phyloP scores from a whole-genome alignment of 2,888 invertebrate species.

The Hypsopygia costalis region DNA sequence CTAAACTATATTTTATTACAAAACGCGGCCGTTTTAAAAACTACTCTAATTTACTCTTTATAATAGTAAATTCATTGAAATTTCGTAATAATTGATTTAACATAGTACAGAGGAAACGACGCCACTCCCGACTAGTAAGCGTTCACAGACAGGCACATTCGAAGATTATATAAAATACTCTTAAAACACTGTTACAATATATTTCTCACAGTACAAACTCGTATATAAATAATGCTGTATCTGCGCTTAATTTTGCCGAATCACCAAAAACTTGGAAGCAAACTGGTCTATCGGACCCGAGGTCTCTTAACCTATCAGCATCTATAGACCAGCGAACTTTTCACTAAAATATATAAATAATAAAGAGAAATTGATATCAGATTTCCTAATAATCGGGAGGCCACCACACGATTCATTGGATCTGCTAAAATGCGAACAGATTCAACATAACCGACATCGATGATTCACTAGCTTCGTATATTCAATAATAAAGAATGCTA shows the following conservation, averaged over 20 bases:
- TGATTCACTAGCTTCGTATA: conserved; percentile 22
- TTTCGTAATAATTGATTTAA: conserved; percentile 8
- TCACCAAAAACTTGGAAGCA: conserved; percentile 44
- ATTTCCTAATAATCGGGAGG: conserved; percentile 25
- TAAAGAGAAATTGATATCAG: conserved; percentile 23
- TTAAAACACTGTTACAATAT: conserved; percentile 30
- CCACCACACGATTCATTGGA: conserved; percentile 34
- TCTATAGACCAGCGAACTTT: conserved; percentile 20
- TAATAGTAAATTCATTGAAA: conserved; percentile 16
- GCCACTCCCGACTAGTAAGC: conserved; percentile 32
- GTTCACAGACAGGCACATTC: conserved; percentile 49
- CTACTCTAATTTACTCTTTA: conserved; percentile 6
- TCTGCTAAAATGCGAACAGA: conserved; percentile 29
- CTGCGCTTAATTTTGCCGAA: conserved; percentile 56
- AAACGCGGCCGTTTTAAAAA: not conserved
- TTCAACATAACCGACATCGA: conserved; percentile 20
- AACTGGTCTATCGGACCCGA: not conserved
- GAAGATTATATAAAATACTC: conserved; percentile 33
- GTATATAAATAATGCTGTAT: conserved; percentile 25
- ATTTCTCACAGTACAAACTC: conserved; percentile 28
- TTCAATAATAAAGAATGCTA: conserved; percentile 20
- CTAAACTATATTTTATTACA: not conserved
- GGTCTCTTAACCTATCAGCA: no score
- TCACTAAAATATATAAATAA: conserved; percentile 26
- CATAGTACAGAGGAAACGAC: conserved; percentile 18